phyloP scores from a whole-genome alignment of 2,797 vertebrate genomes.

The Babyrousa celebensis region DNA sequence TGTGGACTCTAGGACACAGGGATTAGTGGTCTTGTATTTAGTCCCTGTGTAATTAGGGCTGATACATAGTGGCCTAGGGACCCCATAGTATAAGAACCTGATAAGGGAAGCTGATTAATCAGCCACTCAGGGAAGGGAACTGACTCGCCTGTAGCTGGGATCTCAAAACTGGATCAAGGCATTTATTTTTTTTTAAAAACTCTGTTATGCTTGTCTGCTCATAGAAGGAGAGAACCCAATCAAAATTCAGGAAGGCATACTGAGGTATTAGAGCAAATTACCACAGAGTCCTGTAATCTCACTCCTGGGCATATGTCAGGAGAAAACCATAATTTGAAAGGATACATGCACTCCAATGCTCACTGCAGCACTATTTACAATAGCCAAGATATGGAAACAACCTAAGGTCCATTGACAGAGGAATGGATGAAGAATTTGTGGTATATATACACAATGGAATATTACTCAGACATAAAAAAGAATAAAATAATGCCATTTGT shows the following conservation, averaged over 20 bases:
- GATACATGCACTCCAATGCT: too few relatives aligned
- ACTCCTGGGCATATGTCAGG: too few relatives aligned
- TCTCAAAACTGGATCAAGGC: not conserved
- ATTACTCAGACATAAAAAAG: too few relatives aligned
- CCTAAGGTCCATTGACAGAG: too few relatives aligned
- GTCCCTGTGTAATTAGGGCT: not conserved
- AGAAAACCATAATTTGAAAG: too few relatives aligned
- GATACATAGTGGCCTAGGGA: too few relatives aligned
- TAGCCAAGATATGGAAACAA: too few relatives aligned
- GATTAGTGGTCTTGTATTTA: not conserved
- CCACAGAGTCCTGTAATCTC: too few relatives aligned
- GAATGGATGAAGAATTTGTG: too few relatives aligned
- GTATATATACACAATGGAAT: too few relatives aligned
- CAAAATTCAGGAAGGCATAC: not conserved
- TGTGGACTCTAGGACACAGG: not conserved
- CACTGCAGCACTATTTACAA: too few relatives aligned
- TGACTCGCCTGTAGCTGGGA: not conserved
- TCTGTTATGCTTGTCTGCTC: not conserved
- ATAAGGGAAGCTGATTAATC: not conserved
- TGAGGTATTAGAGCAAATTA: slow-evolving; percentile 2
- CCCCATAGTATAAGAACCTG: not conserved
- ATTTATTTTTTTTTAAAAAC: not conserved
- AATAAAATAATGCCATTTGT: too few relatives aligned
- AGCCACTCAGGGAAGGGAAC: not conserved
- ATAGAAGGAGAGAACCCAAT: not conserved